Percentiles rank a stretch among this genome's conserved stretches.
Evolutionary conservation across 2,888 invertebrate species (phyloP).

Genomic region (Drosophila conformis): DNA sequence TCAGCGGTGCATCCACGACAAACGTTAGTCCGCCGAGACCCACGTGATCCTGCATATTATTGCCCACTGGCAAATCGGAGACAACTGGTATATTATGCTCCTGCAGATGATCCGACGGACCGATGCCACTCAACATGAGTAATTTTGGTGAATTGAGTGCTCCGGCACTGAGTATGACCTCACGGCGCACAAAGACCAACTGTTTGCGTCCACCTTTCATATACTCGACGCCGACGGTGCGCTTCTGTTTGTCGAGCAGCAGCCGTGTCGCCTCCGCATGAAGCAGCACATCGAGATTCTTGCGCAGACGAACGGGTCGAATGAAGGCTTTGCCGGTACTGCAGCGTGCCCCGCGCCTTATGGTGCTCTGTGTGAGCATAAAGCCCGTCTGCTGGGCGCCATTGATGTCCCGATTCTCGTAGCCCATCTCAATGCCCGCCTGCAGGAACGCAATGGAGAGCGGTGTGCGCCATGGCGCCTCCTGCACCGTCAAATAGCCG

Average conservation of each 20-base stretch:
- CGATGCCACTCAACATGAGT: conserved; percentile 95
- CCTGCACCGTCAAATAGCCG: conserved; percentile 93
- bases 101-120: conserved; percentile 91
- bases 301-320: conserved; percentile 91
- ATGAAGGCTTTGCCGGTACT: conserved; percentile 95
- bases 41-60: conserved; percentile 95
- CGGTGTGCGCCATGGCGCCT: conserved; percentile 93
- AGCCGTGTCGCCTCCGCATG: conserved; percentile 91
- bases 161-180: conserved; percentile 94
- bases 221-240: conserved; percentile 92
- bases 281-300: conserved; percentile 92
- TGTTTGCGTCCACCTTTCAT: conserved; percentile 88
- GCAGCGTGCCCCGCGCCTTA: conserved; percentile 93
- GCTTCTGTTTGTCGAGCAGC: conserved; percentile 89
- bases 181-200: conserved; percentile 90
- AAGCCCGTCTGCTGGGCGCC: conserved; percentile 94
- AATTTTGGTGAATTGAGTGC: conserved; percentile 95
- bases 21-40: conserved; percentile 94
- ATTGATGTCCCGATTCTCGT: conserved; percentile 92
- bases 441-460: conserved; percentile 92
- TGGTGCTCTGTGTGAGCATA: conserved; percentile 94
- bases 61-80: conserved; percentile 91
- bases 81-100: conserved; percentile 90
- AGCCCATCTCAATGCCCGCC: conserved; percentile 93
- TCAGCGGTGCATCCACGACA: conserved; percentile 91